phyloP scores from a whole-genome alignment of 2,888 invertebrate genomes.

The Lutraria lutraria region DNA sequence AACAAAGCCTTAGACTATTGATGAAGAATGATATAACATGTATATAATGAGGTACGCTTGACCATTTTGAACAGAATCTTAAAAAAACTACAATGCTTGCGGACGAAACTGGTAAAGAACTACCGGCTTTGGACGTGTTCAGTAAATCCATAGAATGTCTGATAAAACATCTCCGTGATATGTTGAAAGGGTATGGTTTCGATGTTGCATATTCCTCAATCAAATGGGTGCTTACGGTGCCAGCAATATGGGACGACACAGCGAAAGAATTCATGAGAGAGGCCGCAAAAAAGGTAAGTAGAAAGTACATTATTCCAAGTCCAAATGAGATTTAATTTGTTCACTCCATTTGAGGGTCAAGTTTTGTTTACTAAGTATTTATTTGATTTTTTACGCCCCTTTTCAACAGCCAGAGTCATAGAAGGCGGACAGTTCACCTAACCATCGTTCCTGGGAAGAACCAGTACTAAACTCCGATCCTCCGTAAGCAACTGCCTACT shows the following conservation, averaged over 20 bases:
- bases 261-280: conserved; percentile 68
- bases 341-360: no score
- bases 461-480: no score
- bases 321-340: no score
- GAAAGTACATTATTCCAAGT: not conserved
- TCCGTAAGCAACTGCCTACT: no score
- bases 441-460: no score
- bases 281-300: conserved; percentile 56
- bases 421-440: no score
- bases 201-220: conserved; percentile 32
- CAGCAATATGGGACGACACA: conserved; percentile 67
- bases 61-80: no score
- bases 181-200: conserved; percentile 47
- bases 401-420: no score
- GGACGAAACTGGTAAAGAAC: conserved; percentile 55
- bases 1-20: no score
- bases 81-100: conserved; percentile 41
- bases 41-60: no score
- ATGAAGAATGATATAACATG: no score
- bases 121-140: conserved; percentile 63
- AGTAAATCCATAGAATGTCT: conserved; percentile 63
- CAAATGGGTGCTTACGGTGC: conserved; percentile 66
- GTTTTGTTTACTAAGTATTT: not conserved
- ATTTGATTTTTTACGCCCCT: no score
- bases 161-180: conserved; percentile 48